A percentile compares a stretch with the other conserved stretches of the same genome.
Conservation (phyloP, 2,888 invertebrate species). For the Hydropsyche betteni region DNA sequence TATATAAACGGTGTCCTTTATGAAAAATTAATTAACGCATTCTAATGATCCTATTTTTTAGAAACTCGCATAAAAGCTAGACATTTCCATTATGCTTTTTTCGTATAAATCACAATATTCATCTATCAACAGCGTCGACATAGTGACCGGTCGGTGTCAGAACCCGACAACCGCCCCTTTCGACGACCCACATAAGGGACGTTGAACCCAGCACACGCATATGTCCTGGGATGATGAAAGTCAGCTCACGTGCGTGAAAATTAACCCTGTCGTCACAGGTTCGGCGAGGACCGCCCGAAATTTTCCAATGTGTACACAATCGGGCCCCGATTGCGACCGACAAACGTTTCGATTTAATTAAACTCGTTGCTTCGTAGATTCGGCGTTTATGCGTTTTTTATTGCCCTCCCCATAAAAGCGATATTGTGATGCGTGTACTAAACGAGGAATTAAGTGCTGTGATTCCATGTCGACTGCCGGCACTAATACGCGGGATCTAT, state of each 20-base stretch:
- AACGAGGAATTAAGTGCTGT: slow-evolving; percentile 25
- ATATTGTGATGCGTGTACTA: slow-evolving; percentile 22
- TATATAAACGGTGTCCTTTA: not conserved
- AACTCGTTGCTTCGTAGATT: no score
- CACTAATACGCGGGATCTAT: not conserved
- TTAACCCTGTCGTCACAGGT: not conserved
- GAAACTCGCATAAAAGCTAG: no score
- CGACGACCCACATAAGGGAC: no score
- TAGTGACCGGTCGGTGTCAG: no score
- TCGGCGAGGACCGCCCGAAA: not conserved
- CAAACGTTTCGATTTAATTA: no score
- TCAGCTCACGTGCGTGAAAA: slow-evolving; percentile 9
- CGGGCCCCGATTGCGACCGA: not conserved
- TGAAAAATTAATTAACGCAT: slow-evolving; percentile 13
- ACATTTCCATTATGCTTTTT: no score
- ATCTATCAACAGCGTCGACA: no score
- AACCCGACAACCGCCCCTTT: no score
- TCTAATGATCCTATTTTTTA: not conserved
- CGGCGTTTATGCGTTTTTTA: slow-evolving; percentile 29
- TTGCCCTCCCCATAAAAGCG: slow-evolving; percentile 17
- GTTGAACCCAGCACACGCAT: not conserved
- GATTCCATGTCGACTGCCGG: slow-evolving; percentile 7
- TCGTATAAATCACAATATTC: no score
- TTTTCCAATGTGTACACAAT: slow-evolving; percentile 2
- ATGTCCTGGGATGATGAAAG: not conserved